A percentile compares a stretch with the other conserved stretches of the same genome.
These are phyloP conservation scores for Leptothorax acervorum DNA, from an alignment of 2,888 invertebrate genomes.

Conservation along the genomic window DNA sequence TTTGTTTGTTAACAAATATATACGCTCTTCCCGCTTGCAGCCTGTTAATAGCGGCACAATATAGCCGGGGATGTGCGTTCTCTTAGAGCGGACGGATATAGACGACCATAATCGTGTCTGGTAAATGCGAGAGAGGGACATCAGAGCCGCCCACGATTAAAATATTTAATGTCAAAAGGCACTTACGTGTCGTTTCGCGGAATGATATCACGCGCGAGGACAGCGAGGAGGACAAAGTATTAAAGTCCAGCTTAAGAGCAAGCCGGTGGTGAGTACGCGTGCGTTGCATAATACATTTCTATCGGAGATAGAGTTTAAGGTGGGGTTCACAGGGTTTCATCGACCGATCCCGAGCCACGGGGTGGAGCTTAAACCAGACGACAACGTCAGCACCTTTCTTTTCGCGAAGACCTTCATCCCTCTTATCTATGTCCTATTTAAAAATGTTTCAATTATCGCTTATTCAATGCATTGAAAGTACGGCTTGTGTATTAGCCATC, in stretches of 20 bases:
- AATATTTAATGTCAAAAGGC: constrained; percentile 50
- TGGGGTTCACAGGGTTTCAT: constrained; percentile 81
- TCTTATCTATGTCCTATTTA: not conserved
- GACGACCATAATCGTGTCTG: constrained; percentile 18
- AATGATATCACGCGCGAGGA: constrained; percentile 30
- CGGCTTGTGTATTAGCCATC: not conserved
- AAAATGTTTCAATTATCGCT: constrained; percentile 18
- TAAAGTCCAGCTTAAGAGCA: constrained; percentile 30
- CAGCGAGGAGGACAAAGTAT: constrained; percentile 20
- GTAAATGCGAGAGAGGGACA: constrained; percentile 12
- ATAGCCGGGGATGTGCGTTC: constrained; percentile 1
- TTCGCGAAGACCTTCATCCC: constrained; percentile 71
- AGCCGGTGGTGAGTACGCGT: constrained; percentile 40
- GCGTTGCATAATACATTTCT: constrained; percentile 53
- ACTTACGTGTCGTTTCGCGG: constrained; percentile 33
- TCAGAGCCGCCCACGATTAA: constrained; percentile 26
- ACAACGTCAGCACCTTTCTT: constrained; percentile 82
- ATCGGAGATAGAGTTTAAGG: constrained; percentile 72
- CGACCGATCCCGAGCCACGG: constrained; percentile 80
- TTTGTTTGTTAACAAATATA: constrained; percentile 15
- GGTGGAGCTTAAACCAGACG: constrained; percentile 81
- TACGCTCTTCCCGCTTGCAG: not conserved
- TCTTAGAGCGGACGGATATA: constrained; percentile 24
- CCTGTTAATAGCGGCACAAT: constrained; percentile 11
- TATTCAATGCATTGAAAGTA: not conserved